A percentile compares a stretch with the other conserved stretches of the same genome.
Evolutionary conservation across 2,797 vertebrate species (phyloP).

Genomic region (Crenuchus spilurus): DNA sequence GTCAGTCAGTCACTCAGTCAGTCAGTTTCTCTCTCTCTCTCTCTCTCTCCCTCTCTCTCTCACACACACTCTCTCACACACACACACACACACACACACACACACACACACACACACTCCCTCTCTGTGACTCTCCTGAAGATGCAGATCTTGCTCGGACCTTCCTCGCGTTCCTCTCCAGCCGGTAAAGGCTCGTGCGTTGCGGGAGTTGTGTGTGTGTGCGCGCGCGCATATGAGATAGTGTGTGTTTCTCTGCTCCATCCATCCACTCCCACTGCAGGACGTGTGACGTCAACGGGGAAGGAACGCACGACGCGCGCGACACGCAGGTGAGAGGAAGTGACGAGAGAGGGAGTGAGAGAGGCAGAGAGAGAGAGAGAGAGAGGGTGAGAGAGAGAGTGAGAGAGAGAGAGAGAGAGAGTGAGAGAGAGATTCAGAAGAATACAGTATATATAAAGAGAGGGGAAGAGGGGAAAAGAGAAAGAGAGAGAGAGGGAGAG

Average conservation of each 20-base stretch:
- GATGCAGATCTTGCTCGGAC: no score
- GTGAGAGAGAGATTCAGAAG: not conserved
- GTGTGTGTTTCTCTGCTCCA: not conserved
- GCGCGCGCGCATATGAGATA: slow-evolving; percentile 55
- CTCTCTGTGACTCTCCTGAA: not conserved
- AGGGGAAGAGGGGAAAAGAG: not conserved
- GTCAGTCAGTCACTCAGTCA: no score
- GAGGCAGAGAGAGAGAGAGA: not conserved
- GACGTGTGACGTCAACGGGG: not conserved
- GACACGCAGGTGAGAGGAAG: slow-evolving; percentile 1
- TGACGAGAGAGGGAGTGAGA: not conserved
- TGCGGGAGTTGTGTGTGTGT: slow-evolving; percentile 42
- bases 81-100: no score
- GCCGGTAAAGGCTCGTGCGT: not conserved
- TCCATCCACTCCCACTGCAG: slow-evolving; percentile 1
- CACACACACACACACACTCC: no score
- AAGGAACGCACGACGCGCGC: not conserved
- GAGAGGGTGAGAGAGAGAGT: not conserved
- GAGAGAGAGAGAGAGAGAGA: not conserved
- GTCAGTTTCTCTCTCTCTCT: no score
- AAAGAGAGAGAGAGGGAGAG: no score
- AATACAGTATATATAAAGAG: no score
- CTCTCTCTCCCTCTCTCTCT: no score
- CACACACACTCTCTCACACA: no score
- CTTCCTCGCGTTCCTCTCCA: not conserved